A percentile compares a stretch with the other conserved stretches of the same genome.
phyloP scores from a whole-genome alignment of 2,888 invertebrate species.

The Tetragonula carbonaria region DNA sequence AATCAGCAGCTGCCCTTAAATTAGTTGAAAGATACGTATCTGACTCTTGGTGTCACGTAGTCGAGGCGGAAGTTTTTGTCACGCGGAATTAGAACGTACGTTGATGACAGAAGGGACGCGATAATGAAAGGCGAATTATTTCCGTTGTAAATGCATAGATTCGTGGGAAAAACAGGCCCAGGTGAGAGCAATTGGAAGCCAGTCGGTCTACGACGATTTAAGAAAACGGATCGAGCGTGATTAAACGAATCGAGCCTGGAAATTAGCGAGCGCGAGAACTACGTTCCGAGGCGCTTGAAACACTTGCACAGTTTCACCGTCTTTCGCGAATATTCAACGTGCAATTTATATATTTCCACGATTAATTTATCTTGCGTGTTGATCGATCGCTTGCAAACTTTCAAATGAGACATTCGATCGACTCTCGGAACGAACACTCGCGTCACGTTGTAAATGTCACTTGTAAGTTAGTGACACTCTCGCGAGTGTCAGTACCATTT shows the following conservation, averaged over 20 bases:
- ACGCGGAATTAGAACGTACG: background rate
- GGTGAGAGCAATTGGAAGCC: background rate
- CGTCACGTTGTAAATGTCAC: too few relatives aligned
- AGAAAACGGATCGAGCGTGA: background rate
- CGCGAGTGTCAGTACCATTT: too few relatives aligned
- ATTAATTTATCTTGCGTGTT: too few relatives aligned
- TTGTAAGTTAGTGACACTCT: too few relatives aligned
- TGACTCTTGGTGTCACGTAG: background rate
- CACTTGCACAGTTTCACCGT: too few relatives aligned
- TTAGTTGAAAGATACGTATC: background rate
- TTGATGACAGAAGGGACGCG: background rate
- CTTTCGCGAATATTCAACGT: too few relatives aligned
- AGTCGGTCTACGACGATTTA: background rate
- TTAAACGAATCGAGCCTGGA: background rate
- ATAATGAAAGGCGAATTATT: conserved; percentile 8
- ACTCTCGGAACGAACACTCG: too few relatives aligned
- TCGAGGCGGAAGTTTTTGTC: background rate
- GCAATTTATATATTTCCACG: too few relatives aligned
- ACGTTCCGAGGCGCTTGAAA: too few relatives aligned
- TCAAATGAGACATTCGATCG: too few relatives aligned
- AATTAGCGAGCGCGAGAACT: background rate
- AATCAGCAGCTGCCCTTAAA: background rate
- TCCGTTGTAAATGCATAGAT: background rate
- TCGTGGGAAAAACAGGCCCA: background rate
- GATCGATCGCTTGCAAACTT: too few relatives aligned